Conservation (phyloP, 2,797 vertebrate species). For the Eupleurogrammus muticus region DNA sequence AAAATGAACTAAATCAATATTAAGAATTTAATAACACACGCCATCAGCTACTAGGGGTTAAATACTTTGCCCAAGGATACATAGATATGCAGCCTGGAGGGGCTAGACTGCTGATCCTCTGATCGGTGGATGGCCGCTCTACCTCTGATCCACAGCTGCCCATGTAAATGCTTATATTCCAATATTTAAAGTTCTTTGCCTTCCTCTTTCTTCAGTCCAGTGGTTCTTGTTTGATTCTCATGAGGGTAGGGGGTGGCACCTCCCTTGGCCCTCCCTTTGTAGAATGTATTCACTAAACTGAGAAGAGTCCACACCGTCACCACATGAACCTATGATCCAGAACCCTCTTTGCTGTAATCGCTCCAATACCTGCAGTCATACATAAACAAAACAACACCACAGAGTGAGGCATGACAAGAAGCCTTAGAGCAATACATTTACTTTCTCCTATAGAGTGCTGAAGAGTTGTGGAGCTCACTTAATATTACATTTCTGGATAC, state of each 20-base stretch:
- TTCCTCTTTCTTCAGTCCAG: slow-evolving; percentile 81
- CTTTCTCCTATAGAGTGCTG: not conserved
- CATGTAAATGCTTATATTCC: too few species aligned
- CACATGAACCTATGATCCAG: slow-evolving; percentile 92
- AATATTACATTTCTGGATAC: not conserved
- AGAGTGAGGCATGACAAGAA: not conserved
- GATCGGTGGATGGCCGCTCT: too few species aligned
- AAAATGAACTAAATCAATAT: too few species aligned
- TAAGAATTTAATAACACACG: too few species aligned
- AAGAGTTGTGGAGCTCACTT: not conserved
- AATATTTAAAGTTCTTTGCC: too few species aligned
- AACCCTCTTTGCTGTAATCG: slow-evolving; percentile 93
- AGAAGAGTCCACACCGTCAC: slow-evolving; percentile 95
- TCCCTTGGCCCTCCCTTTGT: slow-evolving; percentile 87
- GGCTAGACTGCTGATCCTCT: too few species aligned
- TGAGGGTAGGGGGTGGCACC: slow-evolving; percentile 85
- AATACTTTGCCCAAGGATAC: too few species aligned
- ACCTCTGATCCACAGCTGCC: too few species aligned
- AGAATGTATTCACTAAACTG: slow-evolving; percentile 97
- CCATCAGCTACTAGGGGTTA: too few species aligned
- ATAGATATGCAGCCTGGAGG: too few species aligned
- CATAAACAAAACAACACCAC: slow-evolving; percentile 12
- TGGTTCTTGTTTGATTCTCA: slow-evolving; percentile 93
- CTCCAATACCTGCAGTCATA: slow-evolving; percentile 90
- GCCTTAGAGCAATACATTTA: not conserved